Percentiles rank a stretch among this genome's conserved stretches.
These are phyloP conservation scores for Caenorhabditis sp. DNA, from an alignment of 2,888 invertebrate genomes.

Conservation along the genomic window DNA sequence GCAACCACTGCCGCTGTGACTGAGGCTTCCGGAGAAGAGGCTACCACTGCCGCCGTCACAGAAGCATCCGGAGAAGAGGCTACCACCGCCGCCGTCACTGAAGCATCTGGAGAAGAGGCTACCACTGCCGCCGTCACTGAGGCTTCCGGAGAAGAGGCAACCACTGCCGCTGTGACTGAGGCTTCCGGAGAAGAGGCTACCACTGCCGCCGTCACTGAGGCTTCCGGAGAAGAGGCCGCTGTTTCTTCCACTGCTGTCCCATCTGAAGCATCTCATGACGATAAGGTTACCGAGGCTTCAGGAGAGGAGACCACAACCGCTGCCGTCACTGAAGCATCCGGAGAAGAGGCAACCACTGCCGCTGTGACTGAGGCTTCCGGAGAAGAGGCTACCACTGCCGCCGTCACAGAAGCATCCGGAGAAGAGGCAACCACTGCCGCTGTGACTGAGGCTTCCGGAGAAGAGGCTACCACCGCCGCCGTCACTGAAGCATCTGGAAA, in stretches of 20 bases:
- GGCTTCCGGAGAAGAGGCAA: constrained; percentile 17
- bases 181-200: constrained; percentile 18
- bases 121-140: constrained; percentile 17
- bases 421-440: constrained; percentile 15
- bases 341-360: constrained; percentile 20
- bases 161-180: not conserved
- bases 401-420: constrained; percentile 33
- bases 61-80: constrained; percentile 28
- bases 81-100: constrained; percentile 19
- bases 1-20: constrained; percentile 12
- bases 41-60: constrained; percentile 27
- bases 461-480: constrained; percentile 11
- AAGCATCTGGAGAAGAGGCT: constrained; percentile 41
- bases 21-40: constrained; percentile 49
- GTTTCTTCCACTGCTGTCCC: constrained; percentile 19
- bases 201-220: constrained; percentile 3
- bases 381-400: constrained; percentile 18
- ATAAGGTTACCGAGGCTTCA: constrained; percentile 18
- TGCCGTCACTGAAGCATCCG: constrained; percentile 32
- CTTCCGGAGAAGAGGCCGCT: constrained; percentile 12
- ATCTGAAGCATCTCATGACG: too few species aligned
- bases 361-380: constrained; percentile 43
- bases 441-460: constrained; percentile 31
- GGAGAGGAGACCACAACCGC: constrained; percentile 38
- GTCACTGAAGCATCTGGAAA: not conserved